Evolutionary conservation across 2,888 invertebrate species (phyloP), one percentile per base, ranked within the genome.

Genomic region (Drosophila aldrichi): DNA sequence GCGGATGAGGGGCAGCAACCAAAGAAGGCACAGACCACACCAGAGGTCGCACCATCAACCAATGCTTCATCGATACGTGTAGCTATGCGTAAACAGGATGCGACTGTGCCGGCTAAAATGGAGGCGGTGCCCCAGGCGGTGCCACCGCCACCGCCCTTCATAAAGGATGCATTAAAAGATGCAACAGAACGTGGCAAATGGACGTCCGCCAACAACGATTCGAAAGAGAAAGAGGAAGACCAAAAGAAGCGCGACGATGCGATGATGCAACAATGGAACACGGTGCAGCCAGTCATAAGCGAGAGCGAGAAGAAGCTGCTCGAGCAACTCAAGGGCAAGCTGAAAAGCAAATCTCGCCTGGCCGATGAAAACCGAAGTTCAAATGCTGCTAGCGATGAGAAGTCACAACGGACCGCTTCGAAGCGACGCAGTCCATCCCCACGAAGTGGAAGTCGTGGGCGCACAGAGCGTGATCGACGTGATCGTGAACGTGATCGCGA

Each of bases 21-120:
- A 83, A 88, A 83, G 79, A 82, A 79, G 63, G 60, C 36, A 41
- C 79, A 67, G 44, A 20, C 38, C 18, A 40, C 63, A 44, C 9
- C 54, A 41, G 66, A 66, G 3, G 74, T 52, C 3, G 44, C 63
- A 25, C 36, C 58, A 5, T 3, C 71, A 3, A 9, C 25, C 9
- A 79, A 79, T 70, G 94, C 94, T 0, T 94, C 94, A 75, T 95
- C 95, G 51, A 95, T 95, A 81, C 94, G 95, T 7, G 95, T 95
- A 0, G 94, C 95, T 0, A 95, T 95, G 95, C 93, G 86, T 7
- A 88, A 83, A 18, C 86, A 86, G 32, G 82, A 87, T 16, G 20
- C 34, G 5, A 22, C 68, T 55, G 55, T 14, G 18, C 34, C 43
- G 6, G 40, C n/a, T 1, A 78, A 73, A 16, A 10, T 41, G 3